Percentiles rank a stretch among this genome's conserved stretches.
These are phyloP conservation scores for Crotalus tigris DNA, from an alignment of 2,113 vertebrate species.

Conservation along the genomic window DNA sequence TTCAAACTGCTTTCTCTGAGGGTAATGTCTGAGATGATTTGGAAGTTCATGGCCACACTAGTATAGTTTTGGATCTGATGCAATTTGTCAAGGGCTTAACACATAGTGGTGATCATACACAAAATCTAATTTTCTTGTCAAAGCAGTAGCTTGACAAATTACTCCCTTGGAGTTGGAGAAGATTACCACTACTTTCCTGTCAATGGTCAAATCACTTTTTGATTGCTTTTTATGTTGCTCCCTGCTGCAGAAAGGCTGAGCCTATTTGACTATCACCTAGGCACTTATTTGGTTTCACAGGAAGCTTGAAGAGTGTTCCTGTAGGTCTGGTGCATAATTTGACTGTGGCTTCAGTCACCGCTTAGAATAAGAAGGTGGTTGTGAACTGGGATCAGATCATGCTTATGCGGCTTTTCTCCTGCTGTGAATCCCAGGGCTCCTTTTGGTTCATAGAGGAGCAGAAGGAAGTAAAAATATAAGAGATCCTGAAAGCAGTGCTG, in stretches of 20 bases:
- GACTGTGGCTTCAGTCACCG: neutral
- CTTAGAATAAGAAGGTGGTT: neutral
- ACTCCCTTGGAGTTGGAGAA: neutral
- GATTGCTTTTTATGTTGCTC: neutral
- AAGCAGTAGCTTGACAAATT: neutral
- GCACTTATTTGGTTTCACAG: neutral
- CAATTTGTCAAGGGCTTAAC: neutral
- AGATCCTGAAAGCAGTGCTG: neutral
- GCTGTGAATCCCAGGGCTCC: neutral
- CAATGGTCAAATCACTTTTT: neutral
- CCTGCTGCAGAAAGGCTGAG: neutral
- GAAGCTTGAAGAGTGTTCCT: neutral
- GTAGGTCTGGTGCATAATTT: neutral
- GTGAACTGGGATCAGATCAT: neutral
- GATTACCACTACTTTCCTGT: neutral
- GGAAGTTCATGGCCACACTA: neutral
- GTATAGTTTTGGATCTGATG: neutral
- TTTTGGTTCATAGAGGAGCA: neutral
- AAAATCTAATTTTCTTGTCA: neutral
- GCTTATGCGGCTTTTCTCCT: neutral
- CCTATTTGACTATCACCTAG: neutral
- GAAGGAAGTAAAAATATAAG: neutral
- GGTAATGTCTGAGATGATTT: neutral
- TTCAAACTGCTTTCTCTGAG: neutral
- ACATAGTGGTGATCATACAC: neutral